Base-by-base conservation (phyloP, 2,113 vertebrate genomes). In the Oryzias celebensis region DNA sequence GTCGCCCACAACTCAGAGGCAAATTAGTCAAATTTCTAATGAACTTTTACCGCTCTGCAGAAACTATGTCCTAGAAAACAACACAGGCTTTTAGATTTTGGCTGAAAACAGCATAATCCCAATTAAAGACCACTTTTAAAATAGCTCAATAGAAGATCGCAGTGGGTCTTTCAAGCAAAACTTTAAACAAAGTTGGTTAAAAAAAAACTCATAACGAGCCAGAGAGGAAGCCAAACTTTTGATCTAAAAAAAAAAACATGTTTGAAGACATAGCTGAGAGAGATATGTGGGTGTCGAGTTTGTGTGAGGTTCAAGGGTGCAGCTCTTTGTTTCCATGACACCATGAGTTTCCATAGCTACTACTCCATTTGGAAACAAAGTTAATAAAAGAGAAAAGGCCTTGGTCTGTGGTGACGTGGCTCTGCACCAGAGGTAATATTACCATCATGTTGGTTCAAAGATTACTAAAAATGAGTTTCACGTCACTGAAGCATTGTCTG, bases 271-370 rank as follows among this genome's bases (percentile, higher is more conserved):
- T 16, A 52, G 50, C 14, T 50, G 58, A 26, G 18, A 49, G 44
- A 1, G 1, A 22, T 52, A 57, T 62, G 60, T 68, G 57, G 46
- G 57, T 65, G 22, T 7, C 17, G 22, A 46, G 59, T 58, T 31
- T 52, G 28, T 58, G 44, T 41, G 52, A 54, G 45, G 63, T 46
- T 68, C 22, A 31, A 28, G 60, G 44, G 50, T 14, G 53, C 23
- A 62, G 20, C 20, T 3, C 31, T 74, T 58, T 59, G 78, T 84
- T 82, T 65, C 73, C 78, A 86, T 80, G 78, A 64, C 73, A 64
- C 41, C 50, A 60, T 53, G 71, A 80, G 69, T 82, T 54, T 45
- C 71, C 54, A 65, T 67, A 52, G 80, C 52, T 46, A 69, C 42
- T 2, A 17, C 28, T 77, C 46, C 42, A 26, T 24, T 4, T 10